A percentile compares a stretch with the other conserved stretches of the same genome.
Conservation (phyloP, 2,888 invertebrate genomes). For the Drosophila putrida region DNA sequence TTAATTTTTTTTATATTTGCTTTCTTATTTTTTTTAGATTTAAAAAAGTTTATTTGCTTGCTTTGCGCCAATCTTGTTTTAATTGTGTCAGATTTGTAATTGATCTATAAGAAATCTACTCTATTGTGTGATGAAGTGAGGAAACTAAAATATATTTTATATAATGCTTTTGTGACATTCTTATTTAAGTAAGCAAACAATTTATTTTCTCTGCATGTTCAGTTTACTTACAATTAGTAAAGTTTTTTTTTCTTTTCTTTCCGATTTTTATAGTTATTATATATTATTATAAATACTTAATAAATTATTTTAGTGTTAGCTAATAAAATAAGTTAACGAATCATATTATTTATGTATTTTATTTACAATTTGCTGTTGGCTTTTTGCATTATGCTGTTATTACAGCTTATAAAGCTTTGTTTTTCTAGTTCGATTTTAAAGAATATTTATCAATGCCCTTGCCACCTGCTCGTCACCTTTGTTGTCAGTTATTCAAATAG, state of each 20-base stretch:
- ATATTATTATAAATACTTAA: conserved; percentile 35
- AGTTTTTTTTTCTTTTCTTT: conserved; percentile 12
- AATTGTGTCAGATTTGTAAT: conserved; percentile 37
- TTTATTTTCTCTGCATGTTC: conserved; percentile 12
- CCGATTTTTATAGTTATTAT: conserved; percentile 4
- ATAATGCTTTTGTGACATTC: conserved; percentile 19
- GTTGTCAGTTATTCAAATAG: background rate
- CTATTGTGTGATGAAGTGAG: conserved; percentile 48
- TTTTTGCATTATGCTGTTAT: conserved; percentile 15
- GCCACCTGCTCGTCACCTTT: background rate
- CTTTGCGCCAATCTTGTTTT: conserved; percentile 38
- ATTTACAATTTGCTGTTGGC: conserved; percentile 46
- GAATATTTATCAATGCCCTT: conserved; percentile 3
- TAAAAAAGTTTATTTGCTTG: conserved; percentile 43
- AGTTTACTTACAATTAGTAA: conserved; percentile 15
- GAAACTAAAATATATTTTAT: conserved; percentile 36
- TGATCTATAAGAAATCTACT: conserved; percentile 58
- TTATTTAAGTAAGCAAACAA: conserved; percentile 24
- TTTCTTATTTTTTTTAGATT: conserved; percentile 19
- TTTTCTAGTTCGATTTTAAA: background rate
- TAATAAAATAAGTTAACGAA: conserved; percentile 52
- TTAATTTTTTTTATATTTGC: conserved; percentile 7
- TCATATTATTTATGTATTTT: conserved; percentile 28
- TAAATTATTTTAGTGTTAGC: conserved; percentile 43
- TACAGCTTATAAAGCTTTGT: conserved; percentile 29